Conservation (phyloP, 2,888 invertebrate species). For the Harpalus rubripes region DNA sequence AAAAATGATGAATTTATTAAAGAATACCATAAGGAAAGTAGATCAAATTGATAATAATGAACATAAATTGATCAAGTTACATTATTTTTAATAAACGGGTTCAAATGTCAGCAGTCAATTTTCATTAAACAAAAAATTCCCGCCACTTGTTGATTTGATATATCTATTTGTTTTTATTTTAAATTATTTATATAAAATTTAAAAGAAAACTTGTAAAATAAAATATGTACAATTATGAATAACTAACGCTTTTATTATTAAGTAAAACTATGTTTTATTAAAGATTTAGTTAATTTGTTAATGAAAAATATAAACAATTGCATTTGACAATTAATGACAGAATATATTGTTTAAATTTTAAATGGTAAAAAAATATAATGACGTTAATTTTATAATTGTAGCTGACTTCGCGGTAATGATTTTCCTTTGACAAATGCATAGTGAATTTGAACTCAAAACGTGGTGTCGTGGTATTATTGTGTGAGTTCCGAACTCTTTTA, state of each 20-base stretch:
- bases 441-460: slow-evolving; percentile 64
- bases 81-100: slow-evolving; percentile 35
- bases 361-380: slow-evolving; percentile 46
- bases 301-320: slow-evolving; percentile 45
- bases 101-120: slow-evolving; percentile 33
- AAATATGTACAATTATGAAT: not conserved
- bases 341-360: slow-evolving; percentile 45
- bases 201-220: not conserved
- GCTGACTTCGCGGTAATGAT: slow-evolving; percentile 56
- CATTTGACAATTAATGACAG: slow-evolving; percentile 3
- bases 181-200: not conserved
- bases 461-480: slow-evolving; percentile 61
- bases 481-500: slow-evolving; percentile 71
- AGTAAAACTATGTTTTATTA: not conserved
- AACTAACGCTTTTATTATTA: not conserved
- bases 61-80: slow-evolving; percentile 45
- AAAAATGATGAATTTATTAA: not conserved
- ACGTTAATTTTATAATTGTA: slow-evolving; percentile 1
- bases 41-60: slow-evolving; percentile 40
- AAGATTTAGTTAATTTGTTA: slow-evolving; percentile 9
- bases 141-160: slow-evolving; percentile 21
- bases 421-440: slow-evolving; percentile 56
- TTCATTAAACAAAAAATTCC: slow-evolving; percentile 13
- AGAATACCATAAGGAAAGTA: not conserved
- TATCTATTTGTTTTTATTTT: not conserved